Evolutionary conservation across 2,113 vertebrate genomes (phyloP).

Genomic region (Thamnophis sirtalis): DNA sequence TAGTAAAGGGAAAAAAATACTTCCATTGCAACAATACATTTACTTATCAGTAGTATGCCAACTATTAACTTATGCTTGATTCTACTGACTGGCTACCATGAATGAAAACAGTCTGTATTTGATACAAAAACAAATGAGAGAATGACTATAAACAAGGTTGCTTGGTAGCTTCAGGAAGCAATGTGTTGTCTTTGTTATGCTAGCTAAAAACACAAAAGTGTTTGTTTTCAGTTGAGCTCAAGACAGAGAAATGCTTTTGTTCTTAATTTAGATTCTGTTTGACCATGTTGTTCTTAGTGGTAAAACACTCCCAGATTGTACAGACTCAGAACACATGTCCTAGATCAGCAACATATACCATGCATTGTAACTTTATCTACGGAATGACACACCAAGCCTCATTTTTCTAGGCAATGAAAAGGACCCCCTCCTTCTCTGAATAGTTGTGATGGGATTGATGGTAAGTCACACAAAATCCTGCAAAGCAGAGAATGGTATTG

Average conservation of each 20-base stretch:
- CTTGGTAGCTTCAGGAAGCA: background rate
- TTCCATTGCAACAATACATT: background rate
- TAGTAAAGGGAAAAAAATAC: background rate
- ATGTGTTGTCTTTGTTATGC: constrained; percentile 4
- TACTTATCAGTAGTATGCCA: background rate
- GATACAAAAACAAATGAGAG: background rate
- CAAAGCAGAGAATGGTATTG: constrained; percentile 49
- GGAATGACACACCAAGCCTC: constrained; percentile 39
- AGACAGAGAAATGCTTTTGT: constrained; percentile 41
- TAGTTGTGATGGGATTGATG: constrained; percentile 32
- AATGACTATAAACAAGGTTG: background rate
- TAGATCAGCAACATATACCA: constrained; percentile 38
- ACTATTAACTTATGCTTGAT: background rate
- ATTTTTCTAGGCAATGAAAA: constrained; percentile 29
- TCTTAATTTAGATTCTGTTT: constrained; percentile 52
- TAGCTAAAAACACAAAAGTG: constrained; percentile 9
- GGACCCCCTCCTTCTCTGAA: constrained; percentile 41
- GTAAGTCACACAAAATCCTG: constrained; percentile 32
- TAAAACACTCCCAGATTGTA: constrained; percentile 33
- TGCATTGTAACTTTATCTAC: constrained; percentile 32
- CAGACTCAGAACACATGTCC: constrained; percentile 50
- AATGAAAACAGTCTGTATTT: background rate
- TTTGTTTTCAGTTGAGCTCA: constrained; percentile 34
- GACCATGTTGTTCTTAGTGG: constrained; percentile 24
- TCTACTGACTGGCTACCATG: background rate